Percentiles rank a stretch among this genome's conserved stretches.
Conservation (phyloP, 2,797 vertebrate genomes). For the Spinus olivaceus region DNA sequence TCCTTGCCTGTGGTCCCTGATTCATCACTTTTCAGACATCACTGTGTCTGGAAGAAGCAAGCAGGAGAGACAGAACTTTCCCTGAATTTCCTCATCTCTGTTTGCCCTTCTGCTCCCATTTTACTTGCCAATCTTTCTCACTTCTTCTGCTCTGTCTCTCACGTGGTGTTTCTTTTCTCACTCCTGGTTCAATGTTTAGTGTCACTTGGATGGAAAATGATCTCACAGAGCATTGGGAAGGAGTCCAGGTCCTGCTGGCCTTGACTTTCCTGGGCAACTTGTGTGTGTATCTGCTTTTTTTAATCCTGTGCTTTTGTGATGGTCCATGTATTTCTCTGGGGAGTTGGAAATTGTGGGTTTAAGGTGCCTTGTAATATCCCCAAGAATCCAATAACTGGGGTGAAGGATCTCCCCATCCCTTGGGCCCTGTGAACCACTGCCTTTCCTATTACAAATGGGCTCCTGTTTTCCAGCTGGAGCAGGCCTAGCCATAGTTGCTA, state of each 20-base stretch:
- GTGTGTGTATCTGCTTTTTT: neutral
- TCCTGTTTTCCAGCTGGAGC: neutral
- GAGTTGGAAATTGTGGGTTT: neutral
- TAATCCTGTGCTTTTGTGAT: neutral
- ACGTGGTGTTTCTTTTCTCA: accelerated
- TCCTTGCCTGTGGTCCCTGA: constrained; percentile 60
- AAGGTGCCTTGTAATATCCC: neutral
- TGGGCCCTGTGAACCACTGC: neutral
- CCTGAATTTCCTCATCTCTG: neutral
- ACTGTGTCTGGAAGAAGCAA: neutral
- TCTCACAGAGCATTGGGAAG: accelerated
- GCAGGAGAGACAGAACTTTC: neutral
- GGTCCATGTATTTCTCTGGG: accelerated
- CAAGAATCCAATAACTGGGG: accelerated
- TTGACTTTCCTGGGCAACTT: neutral
- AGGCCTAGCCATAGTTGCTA: neutral
- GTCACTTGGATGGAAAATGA: neutral
- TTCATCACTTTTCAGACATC: constrained; percentile 48
- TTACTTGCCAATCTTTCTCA: neutral
- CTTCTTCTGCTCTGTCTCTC: neutral
- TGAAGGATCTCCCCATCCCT: neutral
- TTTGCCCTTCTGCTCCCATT: neutral
- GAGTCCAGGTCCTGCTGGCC: neutral
- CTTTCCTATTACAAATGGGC: neutral
- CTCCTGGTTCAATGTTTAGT: neutral